Conservation (phyloP, 2,113 vertebrate genomes). For the Pandion haliaetus region DNA sequence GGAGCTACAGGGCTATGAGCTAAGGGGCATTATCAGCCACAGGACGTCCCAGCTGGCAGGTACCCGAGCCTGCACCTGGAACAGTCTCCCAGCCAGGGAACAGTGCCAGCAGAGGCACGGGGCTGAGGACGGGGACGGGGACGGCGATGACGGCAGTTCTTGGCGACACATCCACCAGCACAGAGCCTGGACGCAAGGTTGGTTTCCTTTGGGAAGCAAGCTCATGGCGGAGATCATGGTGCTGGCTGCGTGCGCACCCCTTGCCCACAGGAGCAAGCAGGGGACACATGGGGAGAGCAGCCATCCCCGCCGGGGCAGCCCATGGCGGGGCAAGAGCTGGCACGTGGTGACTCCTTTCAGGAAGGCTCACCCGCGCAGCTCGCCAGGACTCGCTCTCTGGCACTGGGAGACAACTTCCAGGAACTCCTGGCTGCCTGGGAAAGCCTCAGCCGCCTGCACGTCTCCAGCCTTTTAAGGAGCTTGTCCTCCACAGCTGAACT, state of each 20-base stretch:
- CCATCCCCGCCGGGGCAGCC: neutral
- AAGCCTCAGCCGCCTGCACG: neutral
- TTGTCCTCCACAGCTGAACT: neutral
- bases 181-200: neutral
- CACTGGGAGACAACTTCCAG: slow-evolving; percentile 28
- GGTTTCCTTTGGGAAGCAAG: neutral
- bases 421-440: slow-evolving; percentile 40
- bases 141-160: fast-evolving
- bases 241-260: fast-evolving
- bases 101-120: neutral
- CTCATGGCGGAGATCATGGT: fast-evolving
- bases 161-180: neutral
- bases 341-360: neutral
- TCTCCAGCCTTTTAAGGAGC: slow-evolving; percentile 12
- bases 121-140: neutral
- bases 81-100: neutral
- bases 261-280: fast-evolving
- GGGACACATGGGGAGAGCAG: neutral
- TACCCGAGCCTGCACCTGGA: neutral
- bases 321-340: neutral
- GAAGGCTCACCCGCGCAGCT: neutral
- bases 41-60: neutral
- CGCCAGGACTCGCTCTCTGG: slow-evolving; percentile 15
- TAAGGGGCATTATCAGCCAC: neutral
- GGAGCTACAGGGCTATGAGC: neutral